Conservation (phyloP, 30 jellyfish, hydroid and myxozoan species). For the Aurelia sp. region DNA sequence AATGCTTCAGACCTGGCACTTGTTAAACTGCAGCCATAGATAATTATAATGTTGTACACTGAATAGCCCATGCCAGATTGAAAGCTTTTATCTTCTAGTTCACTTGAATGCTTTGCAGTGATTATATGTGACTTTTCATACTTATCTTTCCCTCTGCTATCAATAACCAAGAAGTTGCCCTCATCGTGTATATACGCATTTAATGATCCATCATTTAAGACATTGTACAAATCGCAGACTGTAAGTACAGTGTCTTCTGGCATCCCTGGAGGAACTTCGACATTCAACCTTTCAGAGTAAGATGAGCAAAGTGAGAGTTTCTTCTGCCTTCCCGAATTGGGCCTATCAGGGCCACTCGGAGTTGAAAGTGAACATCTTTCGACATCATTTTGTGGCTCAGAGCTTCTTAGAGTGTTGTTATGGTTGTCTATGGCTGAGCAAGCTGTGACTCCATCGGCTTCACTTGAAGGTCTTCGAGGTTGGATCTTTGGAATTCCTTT, state of each 20-base stretch:
- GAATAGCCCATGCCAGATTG: slow-evolving; percentile 55
- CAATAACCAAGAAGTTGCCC: slow-evolving; percentile 65
- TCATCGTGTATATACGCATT: slow-evolving; percentile 77
- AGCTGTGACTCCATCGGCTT: neutral
- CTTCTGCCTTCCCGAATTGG: slow-evolving; percentile 56
- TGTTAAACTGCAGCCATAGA: slow-evolving; percentile 52
- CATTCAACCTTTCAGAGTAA: slow-evolving; percentile 48
- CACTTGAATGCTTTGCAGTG: slow-evolving; percentile 70
- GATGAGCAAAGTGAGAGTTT: slow-evolving; percentile 62
- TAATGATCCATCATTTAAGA: slow-evolving; percentile 82
- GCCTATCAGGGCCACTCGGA: slow-evolving; percentile 3
- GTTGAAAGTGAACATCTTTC: slow-evolving; percentile 5
- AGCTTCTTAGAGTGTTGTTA: neutral
- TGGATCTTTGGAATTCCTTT: slow-evolving; percentile 10
- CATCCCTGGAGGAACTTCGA: slow-evolving; percentile 38
- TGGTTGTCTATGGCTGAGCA: neutral
- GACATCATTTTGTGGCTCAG: neutral
- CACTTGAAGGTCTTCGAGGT: slow-evolving; percentile 31
- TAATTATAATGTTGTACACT: slow-evolving; percentile 29
- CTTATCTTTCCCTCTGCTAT: slow-evolving; percentile 50
- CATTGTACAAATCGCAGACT: slow-evolving; percentile 72
- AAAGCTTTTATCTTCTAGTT: slow-evolving; percentile 20
- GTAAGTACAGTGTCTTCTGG: slow-evolving; percentile 77
- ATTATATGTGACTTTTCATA: slow-evolving; percentile 53
- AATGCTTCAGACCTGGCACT: neutral